Evolutionary conservation across 2,888 invertebrate genomes (phyloP), one percentile per base, ranked within the genome.

Genomic region (Microctonus hyperodae): DNA sequence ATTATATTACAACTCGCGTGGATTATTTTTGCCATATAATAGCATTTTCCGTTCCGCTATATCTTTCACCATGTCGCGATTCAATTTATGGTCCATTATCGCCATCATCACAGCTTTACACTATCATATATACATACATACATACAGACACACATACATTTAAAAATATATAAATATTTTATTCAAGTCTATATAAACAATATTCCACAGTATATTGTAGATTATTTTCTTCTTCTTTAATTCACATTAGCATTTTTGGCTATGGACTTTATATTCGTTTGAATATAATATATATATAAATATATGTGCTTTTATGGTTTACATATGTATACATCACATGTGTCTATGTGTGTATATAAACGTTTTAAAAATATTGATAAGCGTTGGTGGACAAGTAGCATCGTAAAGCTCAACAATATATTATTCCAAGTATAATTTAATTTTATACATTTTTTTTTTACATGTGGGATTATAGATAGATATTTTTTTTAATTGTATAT

Each of bases 371-470:
- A 74, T 65, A 72, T 65, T 73, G 74, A 74, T 69, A 70, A 72
- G 74, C 74, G 74, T 74, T 72, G 74, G 74, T 72, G 74, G 74
- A 74, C 74, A 74, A 66, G 68, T 25, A 23, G 50, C 59, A 68
- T 62, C 61, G 25, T 62, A 48, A 37, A 5, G 16, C 16, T n/a
- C 16, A 16, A 6, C 16, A 7, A 37, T 13, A 37, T 37, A 5
- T n/a, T n/a, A n/a, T n/a, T 44, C 10, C 5, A 28, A 28, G 7
- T 5, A 28, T 5, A n/a, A n/a, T 28, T 28, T 7, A 28, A 28
- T 28, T 28, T 28, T 28, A 28, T 28, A 28, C 28, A n/a, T n/a
- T n/a, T n/a, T n/a, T n/a, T n/a, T n/a, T n/a, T n/a, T n/a, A n/a
- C n/a, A n/a, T n/a, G n/a, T n/a, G n/a, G n/a, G n/a, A n/a, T n/a